Base-by-base conservation (phyloP, 2,797 vertebrate genomes). In the Dicrostonyx torquatus region DNA sequence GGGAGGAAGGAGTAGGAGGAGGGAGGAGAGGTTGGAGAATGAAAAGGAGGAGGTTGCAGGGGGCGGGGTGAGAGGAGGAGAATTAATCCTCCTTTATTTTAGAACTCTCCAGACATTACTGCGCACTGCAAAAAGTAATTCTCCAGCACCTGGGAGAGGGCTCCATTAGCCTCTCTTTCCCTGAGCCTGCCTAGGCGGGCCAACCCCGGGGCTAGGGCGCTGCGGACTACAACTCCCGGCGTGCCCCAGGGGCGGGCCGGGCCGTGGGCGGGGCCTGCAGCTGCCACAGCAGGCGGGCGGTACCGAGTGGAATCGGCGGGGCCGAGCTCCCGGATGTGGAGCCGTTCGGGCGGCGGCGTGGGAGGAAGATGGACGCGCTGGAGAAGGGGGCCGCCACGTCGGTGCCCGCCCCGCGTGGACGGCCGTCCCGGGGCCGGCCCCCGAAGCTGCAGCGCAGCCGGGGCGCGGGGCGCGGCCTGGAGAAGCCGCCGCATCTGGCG, bases 401-500 rank as follows among this genome's bases (percentile, higher is more conserved):
- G 31, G 97, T 96, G 78, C 91, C 97, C 90, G 92, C 87, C 64
- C 96, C 94, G 37, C 94, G 92, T 66, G 95, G 96, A 40, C 94
- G 90, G 43, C 95, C 91, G 37, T 84, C 73, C 31, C 88, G 91
- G 87, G 96, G 96, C 10, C 93, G 88, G 68, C 97, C 92, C 7
- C 97, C 92, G 73, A 97, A 90, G 94, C 97, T 90, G 40, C 95
- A 92, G 95, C 92, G 95, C 91, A 90, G 95, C 94, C 98, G 98
- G 12, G 77, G 97, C 80, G 13, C 92, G 76, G 89, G 97, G 90
- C 87, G 96, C 24, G 90, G 95, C 2, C 92, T 91, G 73, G 96
- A 97, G 95, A 95, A 97, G 60, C 86, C 78, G 77, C 94, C 94
- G 58, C 99, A 99, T 91, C 73, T 98, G 62, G 98, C 98, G 0